phyloP scores from a whole-genome alignment of 2,888 invertebrate genomes.

The Willowsia nigromaculata region DNA sequence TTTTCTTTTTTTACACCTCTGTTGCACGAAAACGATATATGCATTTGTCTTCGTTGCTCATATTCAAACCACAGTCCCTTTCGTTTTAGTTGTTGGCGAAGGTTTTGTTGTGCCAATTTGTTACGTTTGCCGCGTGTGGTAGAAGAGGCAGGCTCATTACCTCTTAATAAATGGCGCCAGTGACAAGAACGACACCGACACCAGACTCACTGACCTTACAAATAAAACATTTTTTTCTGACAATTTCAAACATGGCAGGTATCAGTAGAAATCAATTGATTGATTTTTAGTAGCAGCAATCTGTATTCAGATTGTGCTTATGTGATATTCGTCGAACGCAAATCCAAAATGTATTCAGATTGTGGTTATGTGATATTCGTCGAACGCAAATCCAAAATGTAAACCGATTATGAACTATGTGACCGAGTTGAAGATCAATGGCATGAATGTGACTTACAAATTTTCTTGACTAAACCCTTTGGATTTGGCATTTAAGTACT shows the following conservation, averaged over 20 bases:
- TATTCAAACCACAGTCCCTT: slow-evolving; percentile 16
- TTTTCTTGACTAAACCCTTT: not conserved
- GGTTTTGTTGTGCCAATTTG: slow-evolving; percentile 27
- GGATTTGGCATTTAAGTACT: too few species aligned
- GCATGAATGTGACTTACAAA: slow-evolving; percentile 8
- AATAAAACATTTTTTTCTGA: not conserved
- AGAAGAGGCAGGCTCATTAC: slow-evolving; percentile 55
- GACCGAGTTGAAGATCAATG: slow-evolving; percentile 66
- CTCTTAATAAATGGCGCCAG: slow-evolving; percentile 73
- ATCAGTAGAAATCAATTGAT: slow-evolving; percentile 31
- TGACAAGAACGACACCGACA: slow-evolving; percentile 58
- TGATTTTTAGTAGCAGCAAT: slow-evolving; percentile 1
- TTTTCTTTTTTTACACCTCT: slow-evolving; percentile 16
- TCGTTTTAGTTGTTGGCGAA: not conserved
- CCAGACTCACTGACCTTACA: slow-evolving; percentile 71
- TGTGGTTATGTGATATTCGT: not conserved
- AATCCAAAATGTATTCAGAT: too few species aligned
- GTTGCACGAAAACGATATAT: not conserved
- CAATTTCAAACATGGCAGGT: slow-evolving; percentile 20
- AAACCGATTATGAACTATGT: too few species aligned
- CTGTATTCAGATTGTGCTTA: not conserved
- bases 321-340: too few species aligned
- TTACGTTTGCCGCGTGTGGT: not conserved
- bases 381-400: not conserved
- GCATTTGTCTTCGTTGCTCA: not conserved